Conservation (phyloP, 2,888 invertebrate species). For the Plemyria rubiginata region DNA sequence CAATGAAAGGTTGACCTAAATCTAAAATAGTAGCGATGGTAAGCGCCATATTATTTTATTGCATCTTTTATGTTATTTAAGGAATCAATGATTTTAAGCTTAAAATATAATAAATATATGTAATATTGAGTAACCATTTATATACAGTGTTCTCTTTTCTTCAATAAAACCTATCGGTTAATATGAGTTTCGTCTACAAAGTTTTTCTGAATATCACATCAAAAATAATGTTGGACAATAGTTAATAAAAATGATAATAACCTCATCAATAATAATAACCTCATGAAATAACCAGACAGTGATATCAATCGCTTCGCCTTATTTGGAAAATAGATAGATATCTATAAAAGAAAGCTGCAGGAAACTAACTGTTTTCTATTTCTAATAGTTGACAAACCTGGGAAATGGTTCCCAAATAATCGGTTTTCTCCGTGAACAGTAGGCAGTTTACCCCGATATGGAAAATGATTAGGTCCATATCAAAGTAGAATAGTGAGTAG, state of each 20-base stretch:
- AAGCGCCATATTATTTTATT: conserved; percentile 32
- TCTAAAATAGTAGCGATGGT: conserved; percentile 49
- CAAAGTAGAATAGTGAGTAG: conserved; percentile 29
- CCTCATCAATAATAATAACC: too few relatives aligned
- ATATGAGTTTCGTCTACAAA: too few relatives aligned
- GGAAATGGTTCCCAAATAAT: conserved; percentile 13
- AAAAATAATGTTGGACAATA: too few relatives aligned
- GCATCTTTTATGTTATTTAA: conserved; percentile 22
- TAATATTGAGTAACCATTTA: too few relatives aligned
- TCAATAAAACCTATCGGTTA: too few relatives aligned
- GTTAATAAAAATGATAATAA: too few relatives aligned
- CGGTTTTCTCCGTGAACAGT: conserved; percentile 20
- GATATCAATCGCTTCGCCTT: neutral
- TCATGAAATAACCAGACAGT: too few relatives aligned
- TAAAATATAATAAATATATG: too few relatives aligned
- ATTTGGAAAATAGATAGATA: neutral
- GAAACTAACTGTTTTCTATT: conserved; percentile 7
- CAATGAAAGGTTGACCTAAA: conserved; percentile 63
- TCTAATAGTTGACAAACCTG: conserved; percentile 2
- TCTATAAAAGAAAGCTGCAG: conserved; percentile 3
- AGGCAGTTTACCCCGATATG: conserved; percentile 16
- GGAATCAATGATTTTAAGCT: too few relatives aligned
- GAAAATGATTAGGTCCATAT: conserved; percentile 30
- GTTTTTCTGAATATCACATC: too few relatives aligned
- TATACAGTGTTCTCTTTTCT: too few relatives aligned